A percentile compares a stretch with the other conserved stretches of the same genome.
Conservation (phyloP, 2,113 vertebrate genomes). For the Girardinichthys multiradiatus region DNA sequence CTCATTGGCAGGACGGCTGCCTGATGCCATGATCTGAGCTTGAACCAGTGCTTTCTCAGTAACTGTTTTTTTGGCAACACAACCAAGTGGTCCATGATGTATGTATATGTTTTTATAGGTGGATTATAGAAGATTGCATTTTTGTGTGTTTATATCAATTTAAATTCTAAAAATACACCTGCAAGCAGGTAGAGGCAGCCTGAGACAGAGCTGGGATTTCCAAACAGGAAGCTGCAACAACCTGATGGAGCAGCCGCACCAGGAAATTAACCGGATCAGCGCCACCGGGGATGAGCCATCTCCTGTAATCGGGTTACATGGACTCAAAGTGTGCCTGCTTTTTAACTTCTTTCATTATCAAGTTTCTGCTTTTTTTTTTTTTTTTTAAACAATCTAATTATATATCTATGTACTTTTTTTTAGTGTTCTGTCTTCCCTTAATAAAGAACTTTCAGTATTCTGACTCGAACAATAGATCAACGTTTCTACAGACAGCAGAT, state of each 20-base stretch:
- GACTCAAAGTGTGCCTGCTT: not conserved
- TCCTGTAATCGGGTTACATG: not conserved
- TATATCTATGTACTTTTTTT: not conserved
- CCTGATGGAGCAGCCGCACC: not conserved
- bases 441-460: not conserved
- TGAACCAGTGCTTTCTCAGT: not conserved
- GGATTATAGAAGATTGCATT: not conserved
- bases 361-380: not conserved
- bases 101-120: constrained; percentile 10
- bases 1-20: constrained; percentile 14
- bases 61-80: constrained; percentile 4
- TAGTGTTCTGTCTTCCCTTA: constrained; percentile 11
- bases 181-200: not conserved
- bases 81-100: not conserved
- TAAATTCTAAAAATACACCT: constrained; percentile 8
- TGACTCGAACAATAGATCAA: not conserved
- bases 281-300: not conserved
- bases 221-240: not conserved
- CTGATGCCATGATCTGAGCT: not conserved
- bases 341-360: not conserved
- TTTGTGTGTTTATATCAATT: constrained; percentile 1
- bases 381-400: not conserved
- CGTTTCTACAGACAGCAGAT: too few species aligned
- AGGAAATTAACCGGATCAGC: not conserved
- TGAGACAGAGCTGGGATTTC: too few species aligned